Evolutionary conservation across 1,140 invertebrate species (phyloP).

Genomic region (Eubasilissa regina): DNA sequence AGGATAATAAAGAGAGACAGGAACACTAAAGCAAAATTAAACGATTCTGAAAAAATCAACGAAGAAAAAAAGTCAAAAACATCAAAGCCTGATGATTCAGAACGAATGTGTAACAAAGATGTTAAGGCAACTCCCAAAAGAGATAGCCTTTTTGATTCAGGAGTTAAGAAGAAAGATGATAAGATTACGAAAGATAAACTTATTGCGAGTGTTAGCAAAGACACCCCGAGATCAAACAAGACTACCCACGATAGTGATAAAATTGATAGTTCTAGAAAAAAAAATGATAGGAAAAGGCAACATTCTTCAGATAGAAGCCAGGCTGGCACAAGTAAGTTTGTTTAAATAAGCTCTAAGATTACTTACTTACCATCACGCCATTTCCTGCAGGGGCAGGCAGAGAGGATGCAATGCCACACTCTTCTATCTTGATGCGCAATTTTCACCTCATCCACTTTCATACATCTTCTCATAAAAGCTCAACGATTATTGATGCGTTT

Average conservation of each 20-base stretch:
- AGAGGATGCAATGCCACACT: no score
- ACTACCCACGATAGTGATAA: neutral
- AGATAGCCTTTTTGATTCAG: conserved; percentile 13
- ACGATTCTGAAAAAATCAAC: neutral
- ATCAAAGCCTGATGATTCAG: neutral
- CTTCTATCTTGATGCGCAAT: no score
- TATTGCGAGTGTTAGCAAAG: neutral
- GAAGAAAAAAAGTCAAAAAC: conserved; percentile 1
- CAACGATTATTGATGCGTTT: no score
- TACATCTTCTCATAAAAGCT: no score
- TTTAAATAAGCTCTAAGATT: neutral
- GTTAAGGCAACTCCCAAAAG: conserved; percentile 29
- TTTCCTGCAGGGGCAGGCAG: no score
- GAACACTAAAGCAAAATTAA: conserved; percentile 61
- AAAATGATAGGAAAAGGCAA: conserved; percentile 48
- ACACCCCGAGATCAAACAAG: neutral
- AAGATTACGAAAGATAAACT: neutral
- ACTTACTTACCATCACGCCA: no score
- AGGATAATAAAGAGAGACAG: conserved; percentile 70
- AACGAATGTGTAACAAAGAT: neutral
- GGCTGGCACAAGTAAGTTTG: neutral
- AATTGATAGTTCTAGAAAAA: conserved; percentile 25
- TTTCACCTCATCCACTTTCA: no score
- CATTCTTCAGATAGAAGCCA: conserved; percentile 40
- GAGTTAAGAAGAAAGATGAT: conserved; percentile 1